Conservation (phyloP, 2,113 vertebrate species). For the Raja brachyura region DNA sequence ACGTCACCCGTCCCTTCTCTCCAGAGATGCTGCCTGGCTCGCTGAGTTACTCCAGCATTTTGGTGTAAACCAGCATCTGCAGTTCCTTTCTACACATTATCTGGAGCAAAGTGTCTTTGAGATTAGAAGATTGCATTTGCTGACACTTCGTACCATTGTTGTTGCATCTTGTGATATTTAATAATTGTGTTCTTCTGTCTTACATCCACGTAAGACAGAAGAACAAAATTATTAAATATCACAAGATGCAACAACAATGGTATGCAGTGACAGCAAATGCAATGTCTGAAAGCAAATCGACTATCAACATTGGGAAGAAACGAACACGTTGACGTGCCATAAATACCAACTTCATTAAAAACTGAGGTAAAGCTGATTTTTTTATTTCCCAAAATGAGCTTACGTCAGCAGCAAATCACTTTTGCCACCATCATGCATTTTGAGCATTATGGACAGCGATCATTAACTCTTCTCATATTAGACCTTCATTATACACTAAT, state of each 20-base stretch:
- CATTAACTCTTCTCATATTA: background rate
- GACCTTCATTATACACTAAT: background rate
- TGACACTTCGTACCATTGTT: background rate
- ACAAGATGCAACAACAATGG: no score
- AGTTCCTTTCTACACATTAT: background rate
- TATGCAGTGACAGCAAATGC: no score
- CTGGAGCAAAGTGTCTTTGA: background rate
- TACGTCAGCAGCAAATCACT: background rate
- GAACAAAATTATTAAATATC: no score
- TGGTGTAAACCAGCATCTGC: no score
- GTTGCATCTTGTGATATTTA: background rate
- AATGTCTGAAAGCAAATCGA: background rate
- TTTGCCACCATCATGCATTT: background rate
- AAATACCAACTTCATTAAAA: background rate
- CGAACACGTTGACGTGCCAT: background rate
- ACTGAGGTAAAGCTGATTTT: background rate
- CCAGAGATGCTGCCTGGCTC: no score
- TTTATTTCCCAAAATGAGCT: background rate
- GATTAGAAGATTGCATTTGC: background rate
- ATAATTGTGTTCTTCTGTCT: background rate
- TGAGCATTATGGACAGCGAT: background rate
- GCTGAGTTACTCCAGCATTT: no score
- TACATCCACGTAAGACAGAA: background rate
- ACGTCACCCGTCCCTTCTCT: no score
- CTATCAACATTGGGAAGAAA: background rate